These are phyloP conservation scores for Drosophila lowei DNA, from an alignment of 1,140 invertebrate species.

Conservation along the genomic window DNA sequence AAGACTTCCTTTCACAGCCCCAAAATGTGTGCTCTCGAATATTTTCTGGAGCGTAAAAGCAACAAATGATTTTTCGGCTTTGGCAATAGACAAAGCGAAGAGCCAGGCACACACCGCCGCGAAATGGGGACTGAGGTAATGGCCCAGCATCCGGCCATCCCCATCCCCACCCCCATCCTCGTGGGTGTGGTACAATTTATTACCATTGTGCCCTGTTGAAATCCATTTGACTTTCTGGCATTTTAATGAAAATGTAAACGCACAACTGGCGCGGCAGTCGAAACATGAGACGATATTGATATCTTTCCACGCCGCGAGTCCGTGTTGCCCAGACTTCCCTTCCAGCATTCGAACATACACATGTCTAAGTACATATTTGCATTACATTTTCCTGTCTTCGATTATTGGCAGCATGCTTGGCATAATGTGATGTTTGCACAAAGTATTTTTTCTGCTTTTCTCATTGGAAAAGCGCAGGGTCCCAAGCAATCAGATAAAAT, in stretches of 20 bases:
- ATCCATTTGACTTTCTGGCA: conserved; percentile 41
- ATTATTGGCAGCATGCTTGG: conserved; percentile 3
- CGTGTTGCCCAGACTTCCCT: neutral
- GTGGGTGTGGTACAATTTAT: conserved; percentile 21
- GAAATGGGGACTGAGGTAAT: no score
- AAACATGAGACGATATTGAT: conserved; percentile 57
- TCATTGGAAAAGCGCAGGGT: no score
- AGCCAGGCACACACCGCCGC: neutral
- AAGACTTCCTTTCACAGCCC: no score
- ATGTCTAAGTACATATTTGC: neutral
- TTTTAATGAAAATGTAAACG: conserved; percentile 69
- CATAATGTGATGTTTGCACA: neutral
- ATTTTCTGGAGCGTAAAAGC: no score
- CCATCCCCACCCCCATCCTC: neutral
- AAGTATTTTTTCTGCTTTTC: no score
- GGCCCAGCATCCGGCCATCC: no score
- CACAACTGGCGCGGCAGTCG: conserved; percentile 39
- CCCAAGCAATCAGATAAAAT: no score
- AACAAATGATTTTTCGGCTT: conserved; percentile 27
- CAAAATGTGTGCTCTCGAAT: no score
- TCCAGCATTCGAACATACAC: conserved; percentile 9
- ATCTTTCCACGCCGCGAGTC: conserved; percentile 1
- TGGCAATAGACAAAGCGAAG: neutral
- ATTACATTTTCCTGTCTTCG: neutral
- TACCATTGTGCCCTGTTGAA: conserved; percentile 36